phyloP scores from a whole-genome alignment of 2,888 invertebrate genomes.

The Pilophorus perplexus region DNA sequence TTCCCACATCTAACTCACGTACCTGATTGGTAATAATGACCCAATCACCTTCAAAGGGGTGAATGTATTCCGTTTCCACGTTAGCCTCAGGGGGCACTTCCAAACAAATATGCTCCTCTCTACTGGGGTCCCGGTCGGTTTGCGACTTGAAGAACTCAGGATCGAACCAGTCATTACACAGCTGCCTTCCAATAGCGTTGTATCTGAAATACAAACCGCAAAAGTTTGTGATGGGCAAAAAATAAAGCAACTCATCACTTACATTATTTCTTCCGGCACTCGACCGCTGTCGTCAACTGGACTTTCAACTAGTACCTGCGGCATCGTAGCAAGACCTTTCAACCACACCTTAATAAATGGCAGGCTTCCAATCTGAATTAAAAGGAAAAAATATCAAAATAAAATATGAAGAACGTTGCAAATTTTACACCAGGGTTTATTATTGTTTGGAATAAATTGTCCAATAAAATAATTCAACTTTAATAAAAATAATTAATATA shows the following conservation, averaged over 20 bases:
- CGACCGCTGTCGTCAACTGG: background rate
- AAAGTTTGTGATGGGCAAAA: no score
- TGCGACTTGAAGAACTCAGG: background rate
- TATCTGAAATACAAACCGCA: slow-evolving; percentile 21
- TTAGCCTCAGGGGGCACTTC: slow-evolving; percentile 1
- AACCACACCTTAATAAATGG: slow-evolving; percentile 6
- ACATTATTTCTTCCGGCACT: slow-evolving; percentile 19
- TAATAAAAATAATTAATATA: no score
- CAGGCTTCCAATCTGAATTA: slow-evolving; percentile 13
- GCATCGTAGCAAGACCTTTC: slow-evolving; percentile 16
- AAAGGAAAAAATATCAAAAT: background rate
- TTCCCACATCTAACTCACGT: no score
- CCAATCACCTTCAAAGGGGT: slow-evolving; percentile 31
- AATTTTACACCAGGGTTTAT: no score
- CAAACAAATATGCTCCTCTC: slow-evolving; percentile 24
- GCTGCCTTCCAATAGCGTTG: slow-evolving; percentile 28
- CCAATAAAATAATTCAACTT: no score
- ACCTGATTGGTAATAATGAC: slow-evolving; percentile 14
- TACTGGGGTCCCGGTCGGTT: background rate
- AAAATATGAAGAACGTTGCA: no score
- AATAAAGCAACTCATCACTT: background rate
- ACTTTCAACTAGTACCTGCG: slow-evolving; percentile 11
- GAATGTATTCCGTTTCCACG: background rate
- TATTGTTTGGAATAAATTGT: no score
- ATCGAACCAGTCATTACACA: slow-evolving; percentile 27